These are phyloP conservation scores for Erannis defoliaria DNA, from an alignment of 2,888 invertebrate species.

Conservation along the genomic window DNA sequence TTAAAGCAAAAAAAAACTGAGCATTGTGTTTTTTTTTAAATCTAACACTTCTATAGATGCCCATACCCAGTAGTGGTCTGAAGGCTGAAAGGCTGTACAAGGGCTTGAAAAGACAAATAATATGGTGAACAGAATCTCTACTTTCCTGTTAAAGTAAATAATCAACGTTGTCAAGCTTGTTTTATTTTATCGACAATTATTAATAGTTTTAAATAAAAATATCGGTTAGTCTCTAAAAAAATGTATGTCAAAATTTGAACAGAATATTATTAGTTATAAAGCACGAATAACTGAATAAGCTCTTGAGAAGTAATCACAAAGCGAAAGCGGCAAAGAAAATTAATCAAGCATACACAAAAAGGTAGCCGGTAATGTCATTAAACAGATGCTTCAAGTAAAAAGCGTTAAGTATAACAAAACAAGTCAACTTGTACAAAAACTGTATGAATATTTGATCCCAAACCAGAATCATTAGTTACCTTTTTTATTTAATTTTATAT, in stretches of 20 bases:
- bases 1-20: background rate
- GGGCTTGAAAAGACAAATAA: too few relatives aligned
- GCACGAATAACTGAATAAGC: constrained; percentile 16
- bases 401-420: constrained; percentile 85
- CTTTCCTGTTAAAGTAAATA: too few relatives aligned
- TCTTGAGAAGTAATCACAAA: constrained; percentile 36
- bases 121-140: too few relatives aligned
- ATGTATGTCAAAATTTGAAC: too few relatives aligned
- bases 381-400: constrained; percentile 79
- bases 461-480: constrained; percentile 86
- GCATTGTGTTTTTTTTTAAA: background rate
- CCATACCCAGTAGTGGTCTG: too few relatives aligned
- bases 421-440: constrained; percentile 67
- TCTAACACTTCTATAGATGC: too few relatives aligned
- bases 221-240: too few relatives aligned
- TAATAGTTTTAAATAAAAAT: too few relatives aligned
- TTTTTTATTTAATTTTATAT: constrained; percentile 66
- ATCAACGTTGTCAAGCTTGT: too few relatives aligned
- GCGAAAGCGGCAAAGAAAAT: constrained; percentile 50
- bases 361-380: constrained; percentile 70
- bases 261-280: too few relatives aligned
- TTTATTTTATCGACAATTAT: too few relatives aligned
- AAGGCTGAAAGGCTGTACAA: too few relatives aligned
- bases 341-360: constrained; percentile 59
- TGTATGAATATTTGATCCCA: constrained; percentile 83